Evolutionary conservation across 2,888 invertebrate species (phyloP).

Genomic region (Sussaba pulchella): DNA sequence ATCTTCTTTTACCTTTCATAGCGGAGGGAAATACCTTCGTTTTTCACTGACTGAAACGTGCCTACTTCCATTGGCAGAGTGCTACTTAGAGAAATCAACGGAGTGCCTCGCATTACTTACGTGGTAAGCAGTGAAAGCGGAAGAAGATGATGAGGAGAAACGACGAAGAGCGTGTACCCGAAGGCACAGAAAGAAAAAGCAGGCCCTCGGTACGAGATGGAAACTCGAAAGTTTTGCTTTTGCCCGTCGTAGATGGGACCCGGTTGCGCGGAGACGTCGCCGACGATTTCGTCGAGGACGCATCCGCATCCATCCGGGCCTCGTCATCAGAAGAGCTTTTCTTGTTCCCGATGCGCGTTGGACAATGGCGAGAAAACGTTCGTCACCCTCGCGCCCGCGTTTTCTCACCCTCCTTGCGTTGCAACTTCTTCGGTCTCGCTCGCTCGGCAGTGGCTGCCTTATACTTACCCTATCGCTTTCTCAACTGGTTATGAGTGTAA

Average conservation of each 20-base stretch:
- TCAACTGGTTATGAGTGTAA: slow-evolving; percentile 52
- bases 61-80: slow-evolving; percentile 78
- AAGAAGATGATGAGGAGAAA: slow-evolving; percentile 63
- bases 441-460: slow-evolving; percentile 61
- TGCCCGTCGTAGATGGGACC: slow-evolving; percentile 56
- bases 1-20: slow-evolving; percentile 31
- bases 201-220: slow-evolving; percentile 57
- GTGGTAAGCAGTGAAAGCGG: slow-evolving; percentile 74
- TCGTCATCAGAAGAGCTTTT: slow-evolving; percentile 78
- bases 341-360: slow-evolving; percentile 80
- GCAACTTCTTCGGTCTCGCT: slow-evolving; percentile 65
- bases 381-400: slow-evolving; percentile 66
- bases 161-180: slow-evolving; percentile 23
- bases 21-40: neutral
- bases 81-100: slow-evolving; percentile 83
- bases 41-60: slow-evolving; percentile 28
- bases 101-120: slow-evolving; percentile 78
- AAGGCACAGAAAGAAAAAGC: slow-evolving; percentile 65
- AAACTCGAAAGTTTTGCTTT: slow-evolving; percentile 59
- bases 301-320: slow-evolving; percentile 59
- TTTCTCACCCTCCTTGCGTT: slow-evolving; percentile 63
- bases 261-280: slow-evolving; percentile 62
- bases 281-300: slow-evolving; percentile 72
- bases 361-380: slow-evolving; percentile 81
- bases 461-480: slow-evolving; percentile 57